phyloP scores from a whole-genome alignment of 2,888 invertebrate species.

The Phortica magna region DNA sequence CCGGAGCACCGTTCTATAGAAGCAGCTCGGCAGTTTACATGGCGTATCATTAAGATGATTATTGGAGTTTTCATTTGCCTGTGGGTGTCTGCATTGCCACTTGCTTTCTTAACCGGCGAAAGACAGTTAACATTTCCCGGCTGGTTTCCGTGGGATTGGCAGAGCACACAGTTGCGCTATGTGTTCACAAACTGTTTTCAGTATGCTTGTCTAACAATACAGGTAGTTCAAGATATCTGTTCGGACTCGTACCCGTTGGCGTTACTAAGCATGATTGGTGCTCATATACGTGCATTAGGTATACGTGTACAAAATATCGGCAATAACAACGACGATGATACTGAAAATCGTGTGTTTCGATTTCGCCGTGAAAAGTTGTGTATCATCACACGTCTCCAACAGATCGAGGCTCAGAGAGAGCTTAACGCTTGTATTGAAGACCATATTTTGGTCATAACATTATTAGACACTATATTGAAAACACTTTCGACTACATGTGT shows the following conservation, averaged over 20 bases:
- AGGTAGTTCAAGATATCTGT: conserved; percentile 48
- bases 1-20: conserved; percentile 54
- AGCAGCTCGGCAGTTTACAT: conserved; percentile 45
- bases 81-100: not conserved
- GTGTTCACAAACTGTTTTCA: conserved; percentile 44
- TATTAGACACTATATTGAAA: conserved; percentile 78
- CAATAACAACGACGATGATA: not conserved
- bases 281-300: conserved; percentile 66
- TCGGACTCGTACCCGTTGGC: conserved; percentile 68
- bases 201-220: conserved; percentile 40
- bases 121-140: conserved; percentile 57
- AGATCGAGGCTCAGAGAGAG: not conserved
- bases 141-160: conserved; percentile 73
- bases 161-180: not conserved
- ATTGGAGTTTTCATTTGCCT: conserved; percentile 37
- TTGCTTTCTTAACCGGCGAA: conserved; percentile 40
- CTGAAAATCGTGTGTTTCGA: too few relatives aligned
- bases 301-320: conserved; percentile 54
- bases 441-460: conserved; percentile 68
- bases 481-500: conserved; percentile 79
- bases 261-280: conserved; percentile 65
- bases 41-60: conserved; percentile 47
- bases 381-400: not conserved
- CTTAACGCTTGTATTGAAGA: conserved; percentile 62
- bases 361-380: too few relatives aligned